These are phyloP conservation scores for Cladorhizidae sp. DNA, from an alignment of 37 sponge, comb jelly and placozoan species.

Conservation along the genomic window DNA sequence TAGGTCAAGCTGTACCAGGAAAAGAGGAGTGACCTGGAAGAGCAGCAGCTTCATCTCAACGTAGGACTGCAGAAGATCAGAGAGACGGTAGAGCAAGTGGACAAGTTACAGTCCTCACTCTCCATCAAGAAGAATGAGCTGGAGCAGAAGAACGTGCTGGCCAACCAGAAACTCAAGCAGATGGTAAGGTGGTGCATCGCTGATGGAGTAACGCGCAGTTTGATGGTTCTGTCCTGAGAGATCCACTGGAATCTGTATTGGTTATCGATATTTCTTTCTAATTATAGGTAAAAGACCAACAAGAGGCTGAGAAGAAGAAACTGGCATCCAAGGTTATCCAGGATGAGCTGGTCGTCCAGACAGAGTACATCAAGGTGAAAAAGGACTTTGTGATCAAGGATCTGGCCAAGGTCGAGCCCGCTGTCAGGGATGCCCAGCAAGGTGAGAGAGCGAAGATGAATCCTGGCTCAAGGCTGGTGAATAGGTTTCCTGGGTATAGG, in stretches of 20 bases:
- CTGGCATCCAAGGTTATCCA: conserved; percentile 82
- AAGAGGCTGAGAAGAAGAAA: conserved; percentile 93
- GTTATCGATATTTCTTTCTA: neutral
- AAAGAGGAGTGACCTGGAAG: conserved; percentile 90
- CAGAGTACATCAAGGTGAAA: conserved; percentile 69
- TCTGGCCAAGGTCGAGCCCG: conserved; percentile 96
- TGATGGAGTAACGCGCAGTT: too few relatives aligned
- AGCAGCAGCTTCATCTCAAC: conserved; percentile 97
- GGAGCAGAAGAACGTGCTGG: conserved; percentile 92
- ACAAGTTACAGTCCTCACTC: conserved; percentile 90
- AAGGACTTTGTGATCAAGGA: conserved; percentile 72
- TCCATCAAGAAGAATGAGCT: conserved; percentile 93
- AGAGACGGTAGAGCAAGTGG: conserved; percentile 97
- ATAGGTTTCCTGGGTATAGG: too few relatives aligned
- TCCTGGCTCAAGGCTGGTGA: too few relatives aligned
- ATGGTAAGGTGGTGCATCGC: conserved; percentile 36
- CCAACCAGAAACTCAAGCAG: conserved; percentile 96
- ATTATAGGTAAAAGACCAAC: conserved; percentile 86
- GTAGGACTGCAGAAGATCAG: conserved; percentile 94
- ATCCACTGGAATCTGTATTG: neutral
- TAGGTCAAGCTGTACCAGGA: neutral
- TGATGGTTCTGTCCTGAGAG: too few relatives aligned
- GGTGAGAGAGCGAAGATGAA: too few relatives aligned
- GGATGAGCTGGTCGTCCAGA: conserved; percentile 53
- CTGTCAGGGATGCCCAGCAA: conserved; percentile 91